Base-by-base conservation (phyloP, 2,797 vertebrate genomes). In the Pyrocephalus nanus region DNA sequence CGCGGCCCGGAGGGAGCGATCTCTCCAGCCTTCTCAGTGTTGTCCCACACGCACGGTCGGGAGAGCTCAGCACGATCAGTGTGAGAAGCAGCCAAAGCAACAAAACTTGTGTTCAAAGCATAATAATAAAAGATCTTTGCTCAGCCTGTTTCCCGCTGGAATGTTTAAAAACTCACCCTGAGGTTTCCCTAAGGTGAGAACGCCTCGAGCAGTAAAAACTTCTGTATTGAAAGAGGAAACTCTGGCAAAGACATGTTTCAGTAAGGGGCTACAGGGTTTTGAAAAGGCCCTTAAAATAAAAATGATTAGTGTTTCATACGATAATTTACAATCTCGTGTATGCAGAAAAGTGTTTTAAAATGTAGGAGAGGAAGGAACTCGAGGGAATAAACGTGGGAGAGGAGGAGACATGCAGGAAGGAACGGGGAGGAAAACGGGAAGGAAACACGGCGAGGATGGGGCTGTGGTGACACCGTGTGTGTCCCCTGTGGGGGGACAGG, bases 381-480 rank as follows among this genome's bases (percentile, higher is more conserved):
- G 0, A 3, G 1, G 29, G 17, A 61, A 75, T 25, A 8, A 67
- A 48, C 7, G 0, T 8, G 23, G 7, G 62, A 13, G 13, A 55
- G 54, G 65, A 58, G 40, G 47, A 54, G 50, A 16, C 1, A 0
- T 2, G 26, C 15, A 51, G 50, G 50, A 51, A 29, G 50, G 50
- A 51, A 6, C 3, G 4, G 67, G 34, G 75, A 54, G 50, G 6
- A 38, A 17, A 54, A 22, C 0, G 3, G 71, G 43, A 65, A 48
- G 60, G 43, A 51, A 65, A 14, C 2, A 0, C 1, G 7, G 62
- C 2, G 2, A 72, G 48, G 78, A 40, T 2, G 0, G 30, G 7
- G 25, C 17, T 32, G 17, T 15, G 45, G 38, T 34, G 69, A 58
- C 36, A 61, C 25, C 38, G 17, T 29, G 58, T 9, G 36, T 29